These are phyloP conservation scores for Pachliopta kotzebuea DNA, from an alignment of 2,888 invertebrate species.

Conservation along the genomic window DNA sequence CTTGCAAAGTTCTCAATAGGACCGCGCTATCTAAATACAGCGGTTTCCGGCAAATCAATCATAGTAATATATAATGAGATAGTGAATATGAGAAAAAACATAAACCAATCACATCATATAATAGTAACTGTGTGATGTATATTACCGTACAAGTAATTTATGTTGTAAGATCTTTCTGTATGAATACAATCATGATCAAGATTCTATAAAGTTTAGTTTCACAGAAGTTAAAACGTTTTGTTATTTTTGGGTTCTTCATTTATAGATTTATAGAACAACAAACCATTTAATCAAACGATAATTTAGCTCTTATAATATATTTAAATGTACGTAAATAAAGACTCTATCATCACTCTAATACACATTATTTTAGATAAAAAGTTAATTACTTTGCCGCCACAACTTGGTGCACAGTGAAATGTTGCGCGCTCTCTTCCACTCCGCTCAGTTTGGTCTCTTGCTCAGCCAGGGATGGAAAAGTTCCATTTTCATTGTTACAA, in stretches of 20 bases:
- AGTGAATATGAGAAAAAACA: too few species aligned
- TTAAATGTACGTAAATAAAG: background rate
- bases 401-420: slow-evolving; percentile 88
- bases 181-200: too few species aligned
- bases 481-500: slow-evolving; percentile 64
- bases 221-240: too few species aligned
- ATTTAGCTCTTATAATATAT: background rate
- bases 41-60: too few species aligned
- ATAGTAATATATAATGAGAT: too few species aligned
- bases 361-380: background rate
- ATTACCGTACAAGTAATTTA: too few species aligned
- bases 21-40: too few species aligned
- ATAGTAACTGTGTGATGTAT: too few species aligned
- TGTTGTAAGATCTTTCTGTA: too few species aligned
- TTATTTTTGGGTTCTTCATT: background rate
- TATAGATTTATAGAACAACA: background rate
- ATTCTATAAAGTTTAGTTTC: too few species aligned
- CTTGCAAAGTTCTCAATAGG: too few species aligned
- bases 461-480: slow-evolving; percentile 78
- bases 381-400: slow-evolving; percentile 85
- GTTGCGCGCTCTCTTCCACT: slow-evolving; percentile 80
- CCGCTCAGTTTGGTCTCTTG: slow-evolving; percentile 70
- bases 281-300: background rate
- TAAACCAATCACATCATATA: too few species aligned
- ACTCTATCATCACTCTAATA: background rate